Evolutionary conservation across 2,113 vertebrate genomes (phyloP).

Genomic region (Anser cygnoides): DNA sequence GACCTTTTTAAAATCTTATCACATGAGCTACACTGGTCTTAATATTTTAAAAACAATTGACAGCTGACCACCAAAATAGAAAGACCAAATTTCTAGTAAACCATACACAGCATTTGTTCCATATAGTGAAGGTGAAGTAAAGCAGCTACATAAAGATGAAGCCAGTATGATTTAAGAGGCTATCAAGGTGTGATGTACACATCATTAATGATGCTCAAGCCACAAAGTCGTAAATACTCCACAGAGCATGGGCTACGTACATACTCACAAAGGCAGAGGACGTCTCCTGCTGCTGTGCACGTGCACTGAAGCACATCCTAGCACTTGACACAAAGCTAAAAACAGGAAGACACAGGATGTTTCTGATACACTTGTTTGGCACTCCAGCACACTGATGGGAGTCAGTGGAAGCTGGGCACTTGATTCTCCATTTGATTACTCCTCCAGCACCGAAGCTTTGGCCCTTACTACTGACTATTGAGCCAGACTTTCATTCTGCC

Average conservation of each 20-base stretch:
- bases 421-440: not conserved
- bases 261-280: no score
- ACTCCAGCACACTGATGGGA: not conserved
- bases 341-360: not conserved
- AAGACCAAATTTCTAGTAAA: not conserved
- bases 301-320: not conserved
- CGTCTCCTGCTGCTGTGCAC: not conserved
- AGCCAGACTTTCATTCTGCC: not conserved
- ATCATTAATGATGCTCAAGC: not conserved
- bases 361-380: not conserved
- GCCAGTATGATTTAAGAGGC: not conserved
- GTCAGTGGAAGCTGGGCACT: not conserved
- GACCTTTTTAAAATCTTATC: not conserved
- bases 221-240: not conserved
- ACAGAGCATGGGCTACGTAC: fast-evolving
- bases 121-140: not conserved
- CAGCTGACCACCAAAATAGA: not conserved
- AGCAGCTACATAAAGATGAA: not conserved
- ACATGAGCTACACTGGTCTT: not conserved
- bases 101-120: not conserved
- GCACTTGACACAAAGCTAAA: not conserved
- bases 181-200: not conserved
- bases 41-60: slow-evolving; percentile 9
- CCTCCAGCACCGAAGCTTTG: not conserved
- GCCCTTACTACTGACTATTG: not conserved